A percentile compares a stretch with the other conserved stretches of the same genome.
phyloP scores from a whole-genome alignment of 1,140 invertebrate genomes.

The Yoshiicerus persimilis region DNA sequence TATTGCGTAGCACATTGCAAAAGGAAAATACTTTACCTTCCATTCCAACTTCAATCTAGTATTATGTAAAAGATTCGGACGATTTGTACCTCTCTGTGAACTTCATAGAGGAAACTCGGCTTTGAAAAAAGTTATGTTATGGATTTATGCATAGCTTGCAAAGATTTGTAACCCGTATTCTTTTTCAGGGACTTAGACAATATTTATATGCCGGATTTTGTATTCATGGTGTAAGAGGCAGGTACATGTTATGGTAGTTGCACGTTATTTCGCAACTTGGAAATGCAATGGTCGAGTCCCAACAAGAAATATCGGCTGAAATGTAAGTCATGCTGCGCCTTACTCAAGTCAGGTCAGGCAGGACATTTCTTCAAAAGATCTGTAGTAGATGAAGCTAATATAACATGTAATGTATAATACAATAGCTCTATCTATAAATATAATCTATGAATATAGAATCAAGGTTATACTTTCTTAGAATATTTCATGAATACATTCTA shows the following conservation, averaged over 20 bases:
- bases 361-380: background rate
- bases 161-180: background rate
- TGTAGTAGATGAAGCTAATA: background rate
- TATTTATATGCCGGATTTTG: background rate
- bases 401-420: background rate
- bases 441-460: background rate
- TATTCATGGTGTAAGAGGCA: background rate
- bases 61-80: background rate
- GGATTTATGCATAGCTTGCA: background rate
- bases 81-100: background rate
- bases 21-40: background rate
- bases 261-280: too few species aligned
- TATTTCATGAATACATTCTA: background rate
- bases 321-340: background rate
- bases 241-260: background rate
- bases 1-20: background rate
- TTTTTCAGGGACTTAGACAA: background rate
- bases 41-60: background rate
- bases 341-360: background rate
- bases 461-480: background rate
- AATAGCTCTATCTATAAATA: background rate
- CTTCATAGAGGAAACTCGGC: background rate
- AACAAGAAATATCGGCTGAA: background rate
- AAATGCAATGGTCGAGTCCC: background rate
- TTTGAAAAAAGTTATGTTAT: background rate